Evolutionary conservation across 2,888 invertebrate species (phyloP).

Genomic region (Scaptomyza cyrtandrae): DNA sequence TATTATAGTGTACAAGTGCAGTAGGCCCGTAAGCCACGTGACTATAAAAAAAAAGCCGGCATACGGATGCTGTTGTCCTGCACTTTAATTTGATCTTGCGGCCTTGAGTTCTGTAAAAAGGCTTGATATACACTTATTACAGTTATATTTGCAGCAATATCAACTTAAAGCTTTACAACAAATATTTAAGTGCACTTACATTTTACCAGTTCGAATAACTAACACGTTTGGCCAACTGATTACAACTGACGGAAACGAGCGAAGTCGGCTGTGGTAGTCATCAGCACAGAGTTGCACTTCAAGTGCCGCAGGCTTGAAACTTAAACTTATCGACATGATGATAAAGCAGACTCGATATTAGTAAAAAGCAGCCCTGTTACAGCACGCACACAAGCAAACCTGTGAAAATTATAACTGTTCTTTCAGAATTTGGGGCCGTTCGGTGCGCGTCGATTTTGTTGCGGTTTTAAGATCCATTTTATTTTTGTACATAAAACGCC

Average conservation of each 20-base stretch:
- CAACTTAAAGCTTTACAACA: background rate
- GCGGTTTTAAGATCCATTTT: background rate
- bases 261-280: conserved; percentile 35
- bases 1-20: conserved; percentile 11
- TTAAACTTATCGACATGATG: background rate
- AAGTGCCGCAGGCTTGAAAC: background rate
- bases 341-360: background rate
- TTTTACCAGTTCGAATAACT: background rate
- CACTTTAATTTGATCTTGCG: conserved; percentile 66
- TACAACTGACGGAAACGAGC: conserved; percentile 33
- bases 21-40: conserved; percentile 49
- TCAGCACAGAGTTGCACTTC: background rate
- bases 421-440: conserved; percentile 2
- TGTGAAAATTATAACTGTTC: conserved; percentile 46
- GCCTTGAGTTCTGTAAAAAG: conserved; percentile 74
- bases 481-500: too few relatives aligned
- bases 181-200: conserved; percentile 48
- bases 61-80: conserved; percentile 19
- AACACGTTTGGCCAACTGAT: conserved; percentile 8
- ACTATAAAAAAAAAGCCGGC: conserved; percentile 26
- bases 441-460: background rate
- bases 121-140: conserved; percentile 43
- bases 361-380: background rate
- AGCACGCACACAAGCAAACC: background rate
- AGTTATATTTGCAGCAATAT: conserved; percentile 78